phyloP scores from a whole-genome alignment of 35 echinoderm and acorn worm species.

The Heliocidaris tuberculata region DNA sequence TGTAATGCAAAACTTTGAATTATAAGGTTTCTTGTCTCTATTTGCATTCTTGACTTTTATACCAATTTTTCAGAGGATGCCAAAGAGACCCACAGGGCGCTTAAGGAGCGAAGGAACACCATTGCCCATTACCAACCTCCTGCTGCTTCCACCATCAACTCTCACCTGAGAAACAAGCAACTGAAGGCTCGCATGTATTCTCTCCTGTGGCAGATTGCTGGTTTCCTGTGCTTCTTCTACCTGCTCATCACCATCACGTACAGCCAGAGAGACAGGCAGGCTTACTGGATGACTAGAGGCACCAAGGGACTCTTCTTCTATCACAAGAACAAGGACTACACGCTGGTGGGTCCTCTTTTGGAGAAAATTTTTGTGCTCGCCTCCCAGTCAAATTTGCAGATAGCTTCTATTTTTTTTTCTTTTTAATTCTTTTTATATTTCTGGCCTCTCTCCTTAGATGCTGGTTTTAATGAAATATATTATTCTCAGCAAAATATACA shows the following conservation, averaged over 20 bases:
- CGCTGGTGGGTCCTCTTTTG: neutral
- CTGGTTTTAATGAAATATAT: too few species aligned
- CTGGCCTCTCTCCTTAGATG: too few species aligned
- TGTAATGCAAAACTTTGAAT: too few species aligned
- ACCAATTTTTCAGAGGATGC: slow-evolving; percentile 69
- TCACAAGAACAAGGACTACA: slow-evolving; percentile 59
- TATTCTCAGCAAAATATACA: too few species aligned
- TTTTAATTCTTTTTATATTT: too few species aligned
- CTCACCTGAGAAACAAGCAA: slow-evolving; percentile 54
- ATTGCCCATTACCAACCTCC: slow-evolving; percentile 77
- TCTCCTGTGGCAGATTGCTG: slow-evolving; percentile 72
- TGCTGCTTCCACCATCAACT: neutral
- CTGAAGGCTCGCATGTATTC: slow-evolving; percentile 71
- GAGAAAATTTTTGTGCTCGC: neutral
- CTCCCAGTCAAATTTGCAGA: neutral
- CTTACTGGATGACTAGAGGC: slow-evolving; percentile 76
- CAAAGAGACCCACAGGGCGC: slow-evolving; percentile 44
- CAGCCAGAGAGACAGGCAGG: slow-evolving; percentile 71
- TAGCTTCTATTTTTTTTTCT: neutral
- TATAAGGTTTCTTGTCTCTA: too few species aligned
- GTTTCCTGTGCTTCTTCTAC: slow-evolving; percentile 75
- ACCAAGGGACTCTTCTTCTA: slow-evolving; percentile 74
- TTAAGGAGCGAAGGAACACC: slow-evolving; percentile 40
- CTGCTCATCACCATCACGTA: slow-evolving; percentile 78
- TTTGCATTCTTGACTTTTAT: neutral